Base-by-base conservation (phyloP, 2,888 invertebrate species). In the Lasioglossum pauxillum region DNA sequence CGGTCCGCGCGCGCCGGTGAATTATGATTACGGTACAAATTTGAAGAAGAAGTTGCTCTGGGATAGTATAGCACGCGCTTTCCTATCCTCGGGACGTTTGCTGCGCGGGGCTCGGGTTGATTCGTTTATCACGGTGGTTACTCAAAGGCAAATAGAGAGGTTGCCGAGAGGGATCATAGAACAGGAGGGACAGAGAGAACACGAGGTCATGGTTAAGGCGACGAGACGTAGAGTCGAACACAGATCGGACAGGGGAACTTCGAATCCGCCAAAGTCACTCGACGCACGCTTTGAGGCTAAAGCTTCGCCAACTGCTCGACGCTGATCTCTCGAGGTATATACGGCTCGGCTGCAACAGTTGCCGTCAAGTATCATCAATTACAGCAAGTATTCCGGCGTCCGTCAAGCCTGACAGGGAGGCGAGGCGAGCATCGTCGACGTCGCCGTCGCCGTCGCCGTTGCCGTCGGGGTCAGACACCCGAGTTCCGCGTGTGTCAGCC, bases 291-390 rank as follows among this genome's bases (percentile, higher is more conserved):
- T 88, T 88, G 88, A 85, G 77, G 86, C 60, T 78, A 72, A 84
- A 35, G 85, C 88, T 84, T 79, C 72, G 77, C 23, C n/a, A 81
- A 72, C 67, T 67, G 82, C 76, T 38, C 35, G n/a, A 75, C 75
- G 78, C 78, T 82, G 88, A 86, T 90, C 90, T 83, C 88, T 84
- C 83, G 76, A 80, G 83, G 72, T 78, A 57, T 57, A 57, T 57
- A 78, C 79, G 80, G 83, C 75, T 75, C 77, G 83, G 75, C 79
- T 88, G 91, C 89, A 90, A 90, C 90, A 85, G 91, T 90, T 90
- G 84, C 85, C 84, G 85, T 84, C 78, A 82, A 87, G 88, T 78
- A 87, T 91, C 88, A 91, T 89, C 88, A 91, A 90, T 90, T 90
- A 90, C 86, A 80, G 60, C 80, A 88, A 88, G 85, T 90, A 90